Base-by-base conservation (phyloP, 2,797 vertebrate species). In the Dipus sagitta region DNA sequence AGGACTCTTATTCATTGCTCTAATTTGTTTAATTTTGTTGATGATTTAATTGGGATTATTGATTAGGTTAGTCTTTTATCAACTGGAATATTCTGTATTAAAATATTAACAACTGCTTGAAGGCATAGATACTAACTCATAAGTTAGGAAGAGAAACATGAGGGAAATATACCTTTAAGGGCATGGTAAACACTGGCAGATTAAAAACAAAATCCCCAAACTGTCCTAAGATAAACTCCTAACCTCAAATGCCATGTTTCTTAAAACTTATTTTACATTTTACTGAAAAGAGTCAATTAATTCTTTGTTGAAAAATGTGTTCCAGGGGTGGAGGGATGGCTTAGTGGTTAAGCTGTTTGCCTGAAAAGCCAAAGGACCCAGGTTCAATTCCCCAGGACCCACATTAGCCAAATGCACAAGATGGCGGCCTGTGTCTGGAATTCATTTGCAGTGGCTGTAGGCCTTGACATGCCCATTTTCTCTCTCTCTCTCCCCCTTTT, bases 231-330 rank as follows among this genome's bases (percentile, higher is more conserved):
- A 13, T 91, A 82, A 92, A 88, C 13, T 20, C 3, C 24, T 84
- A 64, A 68, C 26, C 68, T 54, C 10, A 86, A 92, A 92, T 79
- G 17, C 13, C 26, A 65, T 54, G 42, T 89, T 93, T 87, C 38
- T 76, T 93, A 91, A 89, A 67, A 64, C 21, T 87, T 88, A 89
- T 80, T 96, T 93, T 86, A 38, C 3, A 58, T 81, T 88, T 75
- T 30, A 70, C 47, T 77, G 78, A 94, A 96, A 90, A 70, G 18
- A 95, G 15, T 64, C 75, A 84, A 62, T 86, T 81, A 88, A 76
- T 93, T 86, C 76, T 90, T 30, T 62, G 2, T 32, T 71, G 86
- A 89, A 81, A 85, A 76, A 58, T 58, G 54, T 58, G 54, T 58
- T 58, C 54, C 54, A 58, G 54, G 14, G 54, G 13, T 58, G 14